A percentile compares a stretch with the other conserved stretches of the same genome.
phyloP scores from a whole-genome alignment of 2,797 vertebrate species.

The Chrysocyon brachyurus region DNA sequence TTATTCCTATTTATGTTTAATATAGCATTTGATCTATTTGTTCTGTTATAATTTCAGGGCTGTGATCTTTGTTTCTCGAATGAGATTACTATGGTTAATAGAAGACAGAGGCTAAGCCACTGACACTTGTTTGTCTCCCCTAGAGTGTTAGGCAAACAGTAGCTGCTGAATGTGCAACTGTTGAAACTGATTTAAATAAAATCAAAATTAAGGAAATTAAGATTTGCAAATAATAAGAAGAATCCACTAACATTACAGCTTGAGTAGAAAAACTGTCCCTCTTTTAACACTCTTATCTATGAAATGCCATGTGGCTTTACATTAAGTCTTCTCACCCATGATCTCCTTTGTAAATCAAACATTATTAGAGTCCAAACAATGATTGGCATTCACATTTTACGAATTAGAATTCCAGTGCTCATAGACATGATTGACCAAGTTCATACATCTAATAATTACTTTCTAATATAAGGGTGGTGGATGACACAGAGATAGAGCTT shows the following conservation, averaged over 20 bases:
- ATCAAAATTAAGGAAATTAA: constrained; percentile 28
- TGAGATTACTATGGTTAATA: not conserved
- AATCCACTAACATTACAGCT: not conserved
- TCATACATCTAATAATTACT: not conserved
- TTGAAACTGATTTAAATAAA: not conserved
- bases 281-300: not conserved
- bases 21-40: not conserved
- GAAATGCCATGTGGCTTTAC: not conserved
- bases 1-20: not conserved
- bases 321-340: not conserved
- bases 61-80: not conserved
- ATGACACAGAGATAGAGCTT: not conserved
- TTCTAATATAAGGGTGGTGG: not conserved
- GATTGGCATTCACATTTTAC: not conserved
- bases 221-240: not conserved
- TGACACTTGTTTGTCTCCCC: not conserved
- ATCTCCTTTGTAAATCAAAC: not conserved
- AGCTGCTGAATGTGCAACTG: not conserved
- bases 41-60: not conserved
- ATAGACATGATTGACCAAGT: not conserved
- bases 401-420: not conserved
- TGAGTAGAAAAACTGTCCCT: not conserved
- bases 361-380: not conserved
- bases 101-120: not conserved
- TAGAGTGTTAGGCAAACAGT: not conserved